A percentile compares a stretch with the other conserved stretches of the same genome.
These are phyloP conservation scores for Hetaerina americana DNA, from an alignment of 1,140 invertebrate genomes.

Conservation along the genomic window DNA sequence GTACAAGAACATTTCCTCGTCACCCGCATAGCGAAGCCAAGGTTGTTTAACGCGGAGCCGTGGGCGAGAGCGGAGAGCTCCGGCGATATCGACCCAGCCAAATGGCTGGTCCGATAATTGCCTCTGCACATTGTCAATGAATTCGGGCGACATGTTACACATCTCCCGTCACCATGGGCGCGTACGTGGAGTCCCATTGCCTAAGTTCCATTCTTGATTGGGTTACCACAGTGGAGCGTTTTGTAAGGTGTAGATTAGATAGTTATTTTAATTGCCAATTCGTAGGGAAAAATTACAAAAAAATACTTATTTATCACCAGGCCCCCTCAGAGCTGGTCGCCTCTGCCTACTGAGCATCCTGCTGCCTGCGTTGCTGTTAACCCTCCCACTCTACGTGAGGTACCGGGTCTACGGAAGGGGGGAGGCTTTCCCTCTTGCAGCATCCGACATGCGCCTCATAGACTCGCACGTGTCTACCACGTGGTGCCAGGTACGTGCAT, in stretches of 20 bases:
- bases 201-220: neutral
- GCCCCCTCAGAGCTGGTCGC: constrained; percentile 43
- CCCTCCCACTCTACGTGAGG: constrained; percentile 49
- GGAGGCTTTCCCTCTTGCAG: constrained; percentile 54
- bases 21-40: no score
- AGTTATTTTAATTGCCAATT: neutral
- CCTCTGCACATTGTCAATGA: neutral
- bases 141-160: neutral
- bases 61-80: no score
- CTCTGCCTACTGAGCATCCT: constrained; percentile 48
- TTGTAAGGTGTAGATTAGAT: neutral
- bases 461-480: constrained; percentile 56
- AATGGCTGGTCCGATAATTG: no score
- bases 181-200: neutral
- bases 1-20: no score
- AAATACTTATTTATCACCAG: constrained; percentile 12
- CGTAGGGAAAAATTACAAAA: neutral
- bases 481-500: constrained; percentile 72
- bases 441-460: constrained; percentile 60
- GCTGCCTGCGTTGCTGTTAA: constrained; percentile 47
- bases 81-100: no score
- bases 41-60: no score
- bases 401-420: constrained; percentile 48
- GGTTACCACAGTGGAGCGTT: neutral
- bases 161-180: neutral